These are phyloP conservation scores for Thalassarche chlororhynchos DNA, from an alignment of 2,113 vertebrate species.

Conservation along the genomic window DNA sequence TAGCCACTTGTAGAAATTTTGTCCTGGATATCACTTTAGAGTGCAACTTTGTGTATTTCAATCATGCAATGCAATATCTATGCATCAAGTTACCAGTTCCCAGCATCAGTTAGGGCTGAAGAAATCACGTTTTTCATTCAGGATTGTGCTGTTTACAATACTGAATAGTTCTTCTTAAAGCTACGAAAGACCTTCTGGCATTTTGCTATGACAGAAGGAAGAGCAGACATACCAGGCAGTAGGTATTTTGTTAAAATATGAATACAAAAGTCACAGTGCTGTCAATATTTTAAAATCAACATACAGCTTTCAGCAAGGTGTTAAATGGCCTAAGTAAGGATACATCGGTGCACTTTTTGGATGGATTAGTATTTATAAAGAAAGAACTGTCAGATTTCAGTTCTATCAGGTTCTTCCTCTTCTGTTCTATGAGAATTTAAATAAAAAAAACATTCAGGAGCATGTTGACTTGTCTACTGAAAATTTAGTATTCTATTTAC, in stretches of 20 bases:
- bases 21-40: background rate
- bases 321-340: background rate
- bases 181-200: background rate
- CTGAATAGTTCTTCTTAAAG: background rate
- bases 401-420: background rate
- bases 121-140: background rate
- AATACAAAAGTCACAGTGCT: background rate
- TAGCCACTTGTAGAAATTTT: background rate
- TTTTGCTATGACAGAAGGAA: background rate
- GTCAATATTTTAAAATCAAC: background rate
- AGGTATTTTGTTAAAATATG: background rate
- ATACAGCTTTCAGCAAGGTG: background rate
- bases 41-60: background rate
- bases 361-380: background rate
- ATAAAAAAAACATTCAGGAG: background rate
- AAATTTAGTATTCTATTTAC: background rate
- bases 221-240: background rate
- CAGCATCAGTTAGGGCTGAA: background rate
- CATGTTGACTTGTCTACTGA: background rate
- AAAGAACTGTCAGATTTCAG: background rate
- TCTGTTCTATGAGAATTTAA: background rate
- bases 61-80: background rate
- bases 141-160: background rate
- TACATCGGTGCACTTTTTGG: background rate
- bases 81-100: background rate